Percentiles rank a stretch among this genome's conserved stretches.
phyloP scores from a whole-genome alignment of 2,113 vertebrate species.

The Neolamprologus longior region DNA sequence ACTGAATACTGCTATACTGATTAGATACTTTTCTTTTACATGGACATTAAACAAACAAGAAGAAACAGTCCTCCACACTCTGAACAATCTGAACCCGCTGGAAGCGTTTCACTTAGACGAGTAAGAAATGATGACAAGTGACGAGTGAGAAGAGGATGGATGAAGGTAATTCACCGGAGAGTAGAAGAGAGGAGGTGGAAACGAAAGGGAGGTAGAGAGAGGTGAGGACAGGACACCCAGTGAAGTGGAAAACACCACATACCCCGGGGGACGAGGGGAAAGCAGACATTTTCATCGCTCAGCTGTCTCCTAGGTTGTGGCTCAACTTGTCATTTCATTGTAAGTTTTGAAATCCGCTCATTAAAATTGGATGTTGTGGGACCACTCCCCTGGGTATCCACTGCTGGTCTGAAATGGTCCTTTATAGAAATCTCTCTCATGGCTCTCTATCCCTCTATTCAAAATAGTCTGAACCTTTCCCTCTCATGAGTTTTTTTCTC shows the following conservation, averaged over 20 bases:
- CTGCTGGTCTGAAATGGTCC: conserved; percentile 16
- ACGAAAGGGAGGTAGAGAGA: neutral
- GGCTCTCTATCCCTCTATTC: neutral
- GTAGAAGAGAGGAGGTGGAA: neutral
- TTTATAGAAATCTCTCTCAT: neutral
- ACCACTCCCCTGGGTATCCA: neutral
- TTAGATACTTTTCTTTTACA: neutral
- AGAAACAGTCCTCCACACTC: neutral
- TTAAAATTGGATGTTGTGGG: conserved; percentile 36
- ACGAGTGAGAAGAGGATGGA: conserved; percentile 18
- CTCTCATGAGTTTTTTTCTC: neutral
- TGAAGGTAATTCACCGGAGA: conserved; percentile 16
- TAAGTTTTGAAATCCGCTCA: conserved; percentile 20
- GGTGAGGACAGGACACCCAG: conserved; percentile 26
- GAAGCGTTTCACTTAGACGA: neutral
- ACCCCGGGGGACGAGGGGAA: neutral
- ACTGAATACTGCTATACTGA: neutral
- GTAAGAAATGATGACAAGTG: conserved; percentile 12
- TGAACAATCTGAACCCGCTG: neutral
- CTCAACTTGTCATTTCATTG: conserved; percentile 22
- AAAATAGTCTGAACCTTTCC: neutral
- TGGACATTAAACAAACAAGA: neutral
- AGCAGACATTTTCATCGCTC: conserved; percentile 4
- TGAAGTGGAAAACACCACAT: conserved; percentile 35
- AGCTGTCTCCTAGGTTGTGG: conserved; percentile 7